phyloP scores from a whole-genome alignment of 2,113 vertebrate species.

The human region DNA sequence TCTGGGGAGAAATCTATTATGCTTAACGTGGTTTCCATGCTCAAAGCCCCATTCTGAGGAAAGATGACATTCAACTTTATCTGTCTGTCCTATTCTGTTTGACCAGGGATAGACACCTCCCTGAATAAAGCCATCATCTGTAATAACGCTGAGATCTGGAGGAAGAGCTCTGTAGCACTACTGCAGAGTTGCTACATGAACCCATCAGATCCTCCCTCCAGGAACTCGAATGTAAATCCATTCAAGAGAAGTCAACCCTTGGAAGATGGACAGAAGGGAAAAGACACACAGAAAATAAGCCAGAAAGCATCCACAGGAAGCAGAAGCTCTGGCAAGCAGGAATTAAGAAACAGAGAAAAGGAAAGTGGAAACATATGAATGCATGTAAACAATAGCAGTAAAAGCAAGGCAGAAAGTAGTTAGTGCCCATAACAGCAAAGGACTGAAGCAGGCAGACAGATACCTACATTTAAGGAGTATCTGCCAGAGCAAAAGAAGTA shows the following conservation, averaged over 20 bases:
- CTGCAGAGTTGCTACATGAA: neutral
- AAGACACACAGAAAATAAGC: neutral
- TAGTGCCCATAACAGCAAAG: neutral
- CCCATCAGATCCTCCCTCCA: neutral
- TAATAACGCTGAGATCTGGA: neutral
- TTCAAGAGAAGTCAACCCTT: neutral
- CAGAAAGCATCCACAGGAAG: neutral
- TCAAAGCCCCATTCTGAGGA: neutral
- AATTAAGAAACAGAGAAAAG: neutral
- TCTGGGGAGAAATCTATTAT: neutral
- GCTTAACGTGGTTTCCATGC: neutral
- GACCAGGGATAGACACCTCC: neutral
- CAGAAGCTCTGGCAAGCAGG: neutral
- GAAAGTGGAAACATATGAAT: neutral
- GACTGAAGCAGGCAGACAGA: neutral
- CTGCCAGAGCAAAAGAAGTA: neutral
- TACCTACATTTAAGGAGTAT: too few species aligned
- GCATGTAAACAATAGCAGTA: neutral
- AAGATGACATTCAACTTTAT: neutral
- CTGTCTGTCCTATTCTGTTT: neutral
- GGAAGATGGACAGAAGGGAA: neutral
- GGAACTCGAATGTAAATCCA: neutral
- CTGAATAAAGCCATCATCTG: neutral
- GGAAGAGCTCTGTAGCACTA: neutral
- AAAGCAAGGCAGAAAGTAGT: neutral